Evolutionary conservation across 1,140 invertebrate species (phyloP).

Genomic region (Limonius californicus): DNA sequence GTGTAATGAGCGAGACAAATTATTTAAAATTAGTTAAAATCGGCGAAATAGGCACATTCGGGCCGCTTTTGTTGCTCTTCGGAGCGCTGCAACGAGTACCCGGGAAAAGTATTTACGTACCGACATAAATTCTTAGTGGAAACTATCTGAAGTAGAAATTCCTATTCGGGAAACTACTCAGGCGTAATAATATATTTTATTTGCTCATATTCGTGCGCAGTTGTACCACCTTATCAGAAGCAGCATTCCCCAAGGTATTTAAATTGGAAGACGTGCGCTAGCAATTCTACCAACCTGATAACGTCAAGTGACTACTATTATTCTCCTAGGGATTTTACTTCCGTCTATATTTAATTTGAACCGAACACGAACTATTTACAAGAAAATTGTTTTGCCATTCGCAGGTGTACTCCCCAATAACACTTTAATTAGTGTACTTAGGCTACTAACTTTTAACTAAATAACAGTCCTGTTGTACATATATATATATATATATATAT

Average conservation of each 20-base stretch:
- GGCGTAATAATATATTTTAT: conserved; percentile 26
- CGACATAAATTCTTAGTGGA: conserved; percentile 1
- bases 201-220: conserved; percentile 19
- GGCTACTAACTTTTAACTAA: no score
- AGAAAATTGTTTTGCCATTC: no score
- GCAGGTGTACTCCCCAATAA: no score
- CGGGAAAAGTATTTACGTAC: neutral
- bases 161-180: conserved; percentile 34
- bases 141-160: conserved; percentile 27
- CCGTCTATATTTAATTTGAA: conserved; percentile 1
- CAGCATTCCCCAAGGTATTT: conserved; percentile 30
- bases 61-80: no score
- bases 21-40: neutral
- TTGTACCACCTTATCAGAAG: conserved; percentile 25
- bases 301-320: conserved; percentile 26
- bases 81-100: no score
- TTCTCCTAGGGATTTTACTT: conserved; percentile 12
- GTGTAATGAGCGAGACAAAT: neutral
- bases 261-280: conserved; percentile 34
- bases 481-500: no score
- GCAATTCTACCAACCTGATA: conserved; percentile 30
- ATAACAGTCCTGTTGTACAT: no score
- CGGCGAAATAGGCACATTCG: neutral
- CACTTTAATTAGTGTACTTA: no score
- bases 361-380: neutral